Evolutionary conservation across 2,888 invertebrate genomes (phyloP).

Genomic region (Bombyx huttoni): DNA sequence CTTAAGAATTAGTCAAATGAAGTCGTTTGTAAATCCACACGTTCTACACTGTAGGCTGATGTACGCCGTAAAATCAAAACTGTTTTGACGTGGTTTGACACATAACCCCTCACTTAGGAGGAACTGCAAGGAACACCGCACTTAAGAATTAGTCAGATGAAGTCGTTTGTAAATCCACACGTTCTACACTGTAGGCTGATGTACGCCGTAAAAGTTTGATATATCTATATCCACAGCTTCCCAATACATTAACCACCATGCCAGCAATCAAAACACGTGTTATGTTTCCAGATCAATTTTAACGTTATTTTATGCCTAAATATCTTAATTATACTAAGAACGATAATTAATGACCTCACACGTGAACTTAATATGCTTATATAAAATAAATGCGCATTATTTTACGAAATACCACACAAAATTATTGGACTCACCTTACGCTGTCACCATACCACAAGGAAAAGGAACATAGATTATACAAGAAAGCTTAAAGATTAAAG

Average conservation of each 20-base stretch:
- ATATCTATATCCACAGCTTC: neutral
- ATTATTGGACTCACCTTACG: conserved; percentile 54
- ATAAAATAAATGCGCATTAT: conserved; percentile 12
- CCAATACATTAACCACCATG: neutral
- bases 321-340: neutral
- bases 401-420: conserved; percentile 26
- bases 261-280: conserved; percentile 10
- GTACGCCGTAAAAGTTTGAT: neutral
- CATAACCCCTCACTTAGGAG: neutral
- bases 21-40: too few relatives aligned
- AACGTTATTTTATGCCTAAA: neutral
- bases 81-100: conserved; percentile 8
- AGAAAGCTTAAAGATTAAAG: neutral
- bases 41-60: neutral
- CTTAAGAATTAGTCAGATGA: too few relatives aligned
- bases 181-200: neutral
- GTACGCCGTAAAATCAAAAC: conserved; percentile 16
- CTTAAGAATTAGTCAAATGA: too few relatives aligned
- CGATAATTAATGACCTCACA: neutral
- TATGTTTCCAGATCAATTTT: conserved; percentile 6
- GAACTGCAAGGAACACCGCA: too few relatives aligned
- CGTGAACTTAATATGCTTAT: neutral
- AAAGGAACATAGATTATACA: conserved; percentile 34
- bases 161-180: too few relatives aligned
- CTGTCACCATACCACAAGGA: conserved; percentile 69